phyloP scores from a whole-genome alignment of 2,797 vertebrate genomes.

The Artibeus lituratus region DNA sequence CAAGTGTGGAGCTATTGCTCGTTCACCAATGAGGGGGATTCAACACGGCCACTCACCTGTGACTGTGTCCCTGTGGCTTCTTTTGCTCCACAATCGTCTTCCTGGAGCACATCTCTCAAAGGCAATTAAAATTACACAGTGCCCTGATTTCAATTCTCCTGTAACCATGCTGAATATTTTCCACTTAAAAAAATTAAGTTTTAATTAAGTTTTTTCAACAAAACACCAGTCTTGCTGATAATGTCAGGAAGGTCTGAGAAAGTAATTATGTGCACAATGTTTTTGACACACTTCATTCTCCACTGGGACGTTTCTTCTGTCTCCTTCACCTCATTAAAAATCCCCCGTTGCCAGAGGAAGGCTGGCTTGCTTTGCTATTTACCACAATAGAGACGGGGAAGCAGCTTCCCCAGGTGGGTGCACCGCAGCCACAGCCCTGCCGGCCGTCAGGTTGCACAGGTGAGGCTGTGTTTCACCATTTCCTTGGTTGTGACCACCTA shows the following conservation, averaged over 20 bases:
- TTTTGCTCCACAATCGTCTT: not conserved
- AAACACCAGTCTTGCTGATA: slow-evolving; percentile 81
- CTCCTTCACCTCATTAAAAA: slow-evolving; percentile 77
- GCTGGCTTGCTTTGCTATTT: slow-evolving; percentile 56
- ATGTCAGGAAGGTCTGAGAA: slow-evolving; percentile 78
- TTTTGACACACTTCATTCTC: slow-evolving; percentile 73
- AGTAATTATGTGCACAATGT: slow-evolving; percentile 83
- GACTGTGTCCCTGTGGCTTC: not conserved
- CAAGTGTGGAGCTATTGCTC: accelerated
- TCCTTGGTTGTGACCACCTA: not conserved
- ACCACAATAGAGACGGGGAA: slow-evolving; percentile 7
- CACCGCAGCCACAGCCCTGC: not conserved
- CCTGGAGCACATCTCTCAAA: slow-evolving; percentile 62
- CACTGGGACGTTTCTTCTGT: slow-evolving; percentile 52
- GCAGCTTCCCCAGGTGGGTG: not conserved
- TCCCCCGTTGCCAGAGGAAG: slow-evolving; percentile 50
- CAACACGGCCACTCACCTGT: not conserved
- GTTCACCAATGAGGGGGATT: not conserved
- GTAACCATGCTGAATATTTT: slow-evolving; percentile 62
- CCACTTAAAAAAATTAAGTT: slow-evolving; percentile 77
- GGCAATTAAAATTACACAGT: slow-evolving; percentile 76
- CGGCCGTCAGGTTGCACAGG: not conserved
- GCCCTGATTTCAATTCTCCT: slow-evolving; percentile 76
- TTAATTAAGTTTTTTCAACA: slow-evolving; percentile 82
- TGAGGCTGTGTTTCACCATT: not conserved